A percentile compares a stretch with the other conserved stretches of the same genome.
Conservation (phyloP, 2,888 invertebrate genomes). For the Lissocephala sabroskyi region DNA sequence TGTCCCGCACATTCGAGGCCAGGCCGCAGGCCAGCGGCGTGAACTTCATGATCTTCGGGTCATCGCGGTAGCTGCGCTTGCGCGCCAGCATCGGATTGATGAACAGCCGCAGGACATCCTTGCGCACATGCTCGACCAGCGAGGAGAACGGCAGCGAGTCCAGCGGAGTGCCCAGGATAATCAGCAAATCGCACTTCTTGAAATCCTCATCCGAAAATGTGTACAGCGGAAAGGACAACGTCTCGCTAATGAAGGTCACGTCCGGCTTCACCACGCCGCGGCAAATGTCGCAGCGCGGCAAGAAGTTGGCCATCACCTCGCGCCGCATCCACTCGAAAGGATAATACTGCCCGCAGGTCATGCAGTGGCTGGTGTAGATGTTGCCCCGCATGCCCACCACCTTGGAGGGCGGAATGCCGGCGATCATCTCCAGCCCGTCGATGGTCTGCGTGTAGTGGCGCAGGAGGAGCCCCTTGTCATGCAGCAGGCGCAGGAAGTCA, state of each 20-base stretch:
- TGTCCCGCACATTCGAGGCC: no score
- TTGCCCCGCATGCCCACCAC: conserved; percentile 97
- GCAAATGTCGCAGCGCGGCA: conserved; percentile 86
- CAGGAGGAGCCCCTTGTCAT: conserved; percentile 84
- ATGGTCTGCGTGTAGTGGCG: conserved; percentile 93
- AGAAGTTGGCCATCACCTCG: conserved; percentile 79
- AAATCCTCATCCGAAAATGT: conserved; percentile 82
- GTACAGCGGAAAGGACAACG: conserved; percentile 86
- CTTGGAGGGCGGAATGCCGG: conserved; percentile 87
- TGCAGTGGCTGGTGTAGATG: conserved; percentile 89
- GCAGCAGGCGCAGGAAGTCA: conserved; percentile 89
- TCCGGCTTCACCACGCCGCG: conserved; percentile 92
- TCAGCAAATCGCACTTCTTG: conserved; percentile 88
- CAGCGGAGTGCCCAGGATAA: conserved; percentile 95
- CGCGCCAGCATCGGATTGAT: no score
- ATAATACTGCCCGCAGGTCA: conserved; percentile 82
- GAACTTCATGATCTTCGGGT: no score
- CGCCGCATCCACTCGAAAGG: conserved; percentile 90
- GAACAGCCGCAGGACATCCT: conserved; percentile 84
- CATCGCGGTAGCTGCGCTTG: no score
- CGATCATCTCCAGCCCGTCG: conserved; percentile 90
- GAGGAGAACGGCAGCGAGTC: conserved; percentile 96
- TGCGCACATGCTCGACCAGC: conserved; percentile 82
- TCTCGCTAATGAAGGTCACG: conserved; percentile 96
- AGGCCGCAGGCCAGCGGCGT: no score